phyloP scores from a whole-genome alignment of 2,113 vertebrate species.

The Crotalus horridus region DNA sequence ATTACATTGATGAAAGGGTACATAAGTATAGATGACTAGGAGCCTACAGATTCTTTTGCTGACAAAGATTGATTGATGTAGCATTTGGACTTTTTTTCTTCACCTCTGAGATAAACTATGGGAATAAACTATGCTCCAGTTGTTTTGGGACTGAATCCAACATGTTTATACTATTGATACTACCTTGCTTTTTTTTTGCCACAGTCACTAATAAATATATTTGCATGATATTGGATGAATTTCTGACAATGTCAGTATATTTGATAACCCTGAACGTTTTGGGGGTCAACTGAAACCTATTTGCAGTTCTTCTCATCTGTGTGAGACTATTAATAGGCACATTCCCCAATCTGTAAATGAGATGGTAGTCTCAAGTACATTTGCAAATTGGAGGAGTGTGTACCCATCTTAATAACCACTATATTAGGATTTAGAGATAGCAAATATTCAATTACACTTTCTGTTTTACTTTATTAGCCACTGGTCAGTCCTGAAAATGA shows the following conservation, averaged over 20 bases:
- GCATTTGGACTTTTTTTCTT: not conserved
- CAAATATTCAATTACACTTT: slow-evolving; percentile 36
- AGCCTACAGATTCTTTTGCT: not conserved
- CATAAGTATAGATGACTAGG: not conserved
- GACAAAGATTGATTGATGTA: not conserved
- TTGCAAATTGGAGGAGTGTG: not conserved
- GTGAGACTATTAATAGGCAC: not conserved
- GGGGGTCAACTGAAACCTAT: not conserved
- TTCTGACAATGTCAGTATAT: too few species aligned
- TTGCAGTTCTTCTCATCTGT: not conserved
- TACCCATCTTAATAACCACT: not conserved
- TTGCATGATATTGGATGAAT: too few species aligned
- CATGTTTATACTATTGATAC: too few species aligned
- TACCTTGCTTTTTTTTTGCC: too few species aligned
- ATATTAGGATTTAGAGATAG: slow-evolving; percentile 33
- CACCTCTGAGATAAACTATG: not conserved
- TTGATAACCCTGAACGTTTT: not conserved
- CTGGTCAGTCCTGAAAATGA: slow-evolving; percentile 35
- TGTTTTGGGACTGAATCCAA: too few species aligned
- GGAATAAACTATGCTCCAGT: not conserved
- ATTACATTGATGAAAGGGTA: not conserved
- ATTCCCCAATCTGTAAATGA: not conserved
- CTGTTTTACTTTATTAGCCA: slow-evolving; percentile 54
- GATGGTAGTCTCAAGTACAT: not conserved
- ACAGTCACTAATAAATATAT: too few species aligned